These are phyloP conservation scores for Mesocentrotus franciscanus DNA, from an alignment of 53 echinoderm and acorn worm genomes.

Conservation along the genomic window DNA sequence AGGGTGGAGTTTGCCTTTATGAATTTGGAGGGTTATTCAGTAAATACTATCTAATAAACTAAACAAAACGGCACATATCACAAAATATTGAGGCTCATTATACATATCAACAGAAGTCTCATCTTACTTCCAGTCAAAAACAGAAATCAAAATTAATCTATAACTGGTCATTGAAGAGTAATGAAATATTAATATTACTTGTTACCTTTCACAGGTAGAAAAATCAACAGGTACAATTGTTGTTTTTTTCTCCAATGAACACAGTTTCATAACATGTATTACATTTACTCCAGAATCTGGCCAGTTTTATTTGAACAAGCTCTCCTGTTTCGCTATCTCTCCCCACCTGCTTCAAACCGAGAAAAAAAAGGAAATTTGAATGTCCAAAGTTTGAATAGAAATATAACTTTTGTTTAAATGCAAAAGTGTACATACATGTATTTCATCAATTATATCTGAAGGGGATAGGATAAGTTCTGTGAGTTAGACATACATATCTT, in stretches of 20 bases:
- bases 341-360: background rate
- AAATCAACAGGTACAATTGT: background rate
- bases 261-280: background rate
- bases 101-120: background rate
- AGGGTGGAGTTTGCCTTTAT: background rate
- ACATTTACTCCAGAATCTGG: background rate
- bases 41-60: background rate
- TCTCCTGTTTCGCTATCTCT: background rate
- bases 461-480: too few relatives aligned
- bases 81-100: background rate
- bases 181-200: background rate
- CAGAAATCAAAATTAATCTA: background rate
- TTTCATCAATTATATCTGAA: background rate
- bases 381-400: too few relatives aligned
- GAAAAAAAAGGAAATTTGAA: background rate
- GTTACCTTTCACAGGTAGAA: too few relatives aligned
- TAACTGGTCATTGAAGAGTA: background rate
- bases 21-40: background rate
- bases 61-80: background rate
- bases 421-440: background rate
- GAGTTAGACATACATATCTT: too few relatives aligned
- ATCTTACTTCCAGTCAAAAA: background rate
- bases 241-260: too few relatives aligned
- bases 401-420: background rate
- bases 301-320: too few relatives aligned